These are phyloP conservation scores for Hypena proboscidalis DNA, from an alignment of 2,888 invertebrate species.

Conservation along the genomic window DNA sequence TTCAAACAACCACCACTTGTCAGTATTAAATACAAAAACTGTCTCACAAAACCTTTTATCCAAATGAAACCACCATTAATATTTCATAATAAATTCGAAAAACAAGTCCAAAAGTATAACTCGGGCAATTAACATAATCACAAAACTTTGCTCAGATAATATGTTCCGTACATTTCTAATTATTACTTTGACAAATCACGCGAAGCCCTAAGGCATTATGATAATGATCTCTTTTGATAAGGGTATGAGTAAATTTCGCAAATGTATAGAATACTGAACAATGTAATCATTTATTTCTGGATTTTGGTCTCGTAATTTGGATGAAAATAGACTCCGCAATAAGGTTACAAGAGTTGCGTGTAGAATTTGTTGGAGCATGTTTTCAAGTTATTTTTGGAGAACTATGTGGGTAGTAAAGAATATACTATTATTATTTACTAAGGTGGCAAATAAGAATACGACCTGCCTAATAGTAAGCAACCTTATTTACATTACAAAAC, in stretches of 20 bases:
- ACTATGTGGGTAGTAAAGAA: no score
- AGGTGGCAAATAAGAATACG: no score
- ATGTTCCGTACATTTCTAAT: conserved; percentile 12
- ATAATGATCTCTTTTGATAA: conserved; percentile 8
- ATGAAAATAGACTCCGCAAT: background rate
- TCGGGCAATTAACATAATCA: conserved; percentile 17
- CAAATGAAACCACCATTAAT: conserved; percentile 1
- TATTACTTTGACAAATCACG: conserved; percentile 22
- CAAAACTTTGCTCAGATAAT: conserved; percentile 9
- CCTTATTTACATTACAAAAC: no score
- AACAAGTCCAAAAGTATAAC: conserved; percentile 11
- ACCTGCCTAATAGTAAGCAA: no score
- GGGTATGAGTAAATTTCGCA: conserved; percentile 3
- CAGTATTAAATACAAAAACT: no score
- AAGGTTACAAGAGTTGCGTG: background rate
- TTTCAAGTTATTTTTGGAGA: no score
- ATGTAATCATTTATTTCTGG: background rate
- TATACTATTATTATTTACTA: no score
- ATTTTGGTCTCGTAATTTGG: background rate
- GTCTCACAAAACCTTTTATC: no score
- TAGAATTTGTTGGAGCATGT: no score
- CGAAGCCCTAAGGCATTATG: conserved; percentile 10
- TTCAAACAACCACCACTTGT: no score
- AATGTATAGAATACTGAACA: background rate
- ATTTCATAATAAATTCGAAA: conserved; percentile 4